Evolutionary conservation across 1,140 invertebrate species (phyloP).

Genomic region (Drosophila sproati): DNA sequence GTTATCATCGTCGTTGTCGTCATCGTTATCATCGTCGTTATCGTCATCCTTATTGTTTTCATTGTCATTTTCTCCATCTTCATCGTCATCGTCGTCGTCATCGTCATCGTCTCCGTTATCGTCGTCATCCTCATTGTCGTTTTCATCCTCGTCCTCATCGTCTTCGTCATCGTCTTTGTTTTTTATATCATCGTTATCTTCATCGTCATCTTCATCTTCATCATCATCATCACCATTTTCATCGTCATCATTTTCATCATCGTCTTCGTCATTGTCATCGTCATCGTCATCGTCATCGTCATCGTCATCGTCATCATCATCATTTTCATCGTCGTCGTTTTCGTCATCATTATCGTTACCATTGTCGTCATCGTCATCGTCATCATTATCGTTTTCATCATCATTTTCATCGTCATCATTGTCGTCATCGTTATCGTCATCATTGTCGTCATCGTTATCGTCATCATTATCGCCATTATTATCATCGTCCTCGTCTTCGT

Average conservation of each 20-base stretch:
- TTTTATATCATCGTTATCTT: conserved; percentile 9
- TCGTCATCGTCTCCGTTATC: conserved; percentile 27
- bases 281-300: conserved; percentile 80
- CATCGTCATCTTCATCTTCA: conserved; percentile 53
- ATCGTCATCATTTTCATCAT: conserved; percentile 57
- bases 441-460: conserved; percentile 9
- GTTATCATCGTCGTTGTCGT: conserved; percentile 78
- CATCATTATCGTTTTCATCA: conserved; percentile 68
- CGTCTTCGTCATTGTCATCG: conserved; percentile 77
- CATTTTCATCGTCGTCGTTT: conserved; percentile 23
- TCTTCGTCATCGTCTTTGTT: conserved; percentile 17
- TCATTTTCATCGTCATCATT: conserved; percentile 43
- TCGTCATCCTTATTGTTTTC: conserved; percentile 42
- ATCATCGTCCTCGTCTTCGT: conserved; percentile 33
- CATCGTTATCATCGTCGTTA: conserved; percentile 74
- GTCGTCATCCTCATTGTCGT: conserved; percentile 53
- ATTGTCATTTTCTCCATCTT: conserved; percentile 52
- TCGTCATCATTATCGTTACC: conserved; percentile 28
- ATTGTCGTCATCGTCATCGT: conserved; percentile 67
- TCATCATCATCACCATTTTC: conserved; percentile 73
- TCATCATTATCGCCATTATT: conserved; percentile 38
- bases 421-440: conserved; percentile 29
- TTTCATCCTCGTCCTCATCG: conserved; percentile 60
- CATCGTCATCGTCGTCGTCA: conserved; percentile 21
- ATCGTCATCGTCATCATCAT: conserved; percentile 34